These are phyloP conservation scores for Drosophila antonietae DNA, from an alignment of 2,888 invertebrate genomes.

Conservation along the genomic window DNA sequence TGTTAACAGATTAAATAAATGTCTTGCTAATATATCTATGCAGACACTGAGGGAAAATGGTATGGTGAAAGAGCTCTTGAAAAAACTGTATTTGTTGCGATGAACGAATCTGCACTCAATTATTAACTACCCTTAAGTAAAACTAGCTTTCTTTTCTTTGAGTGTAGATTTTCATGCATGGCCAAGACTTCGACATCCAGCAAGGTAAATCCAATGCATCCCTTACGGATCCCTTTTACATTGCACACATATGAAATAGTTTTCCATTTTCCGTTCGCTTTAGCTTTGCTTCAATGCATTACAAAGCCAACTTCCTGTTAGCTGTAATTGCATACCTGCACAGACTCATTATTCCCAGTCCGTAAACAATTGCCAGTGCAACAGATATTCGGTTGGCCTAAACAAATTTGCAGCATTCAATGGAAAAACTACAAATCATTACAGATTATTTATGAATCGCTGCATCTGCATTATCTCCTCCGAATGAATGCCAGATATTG, in stretches of 20 bases:
- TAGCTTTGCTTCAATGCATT: slow-evolving; percentile 22
- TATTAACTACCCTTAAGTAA: neutral
- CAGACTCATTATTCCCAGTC: slow-evolving; percentile 34
- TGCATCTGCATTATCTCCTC: slow-evolving; percentile 51
- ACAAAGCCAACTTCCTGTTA: slow-evolving; percentile 35
- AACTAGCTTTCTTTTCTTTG: neutral
- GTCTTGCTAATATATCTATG: neutral
- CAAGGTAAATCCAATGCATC: neutral
- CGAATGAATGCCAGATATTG: slow-evolving; percentile 37
- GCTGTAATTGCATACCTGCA: slow-evolving; percentile 42
- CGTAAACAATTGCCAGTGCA: slow-evolving; percentile 30
- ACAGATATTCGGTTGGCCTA: slow-evolving; percentile 14
- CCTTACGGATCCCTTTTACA: neutral
- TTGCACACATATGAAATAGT: neutral
- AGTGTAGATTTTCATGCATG: neutral
- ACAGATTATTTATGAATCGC: slow-evolving; percentile 23
- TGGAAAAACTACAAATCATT: slow-evolving; percentile 28
- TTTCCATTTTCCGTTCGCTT: neutral
- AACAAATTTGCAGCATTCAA: slow-evolving; percentile 30
- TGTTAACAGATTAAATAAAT: neutral
- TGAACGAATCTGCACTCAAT: neutral
- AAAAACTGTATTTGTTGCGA: neutral
- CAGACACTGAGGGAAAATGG: neutral
- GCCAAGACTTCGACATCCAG: neutral
- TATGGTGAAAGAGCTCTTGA: neutral